phyloP scores from a whole-genome alignment of 2,888 invertebrate genomes.

The Nephrotoma appendiculata region DNA sequence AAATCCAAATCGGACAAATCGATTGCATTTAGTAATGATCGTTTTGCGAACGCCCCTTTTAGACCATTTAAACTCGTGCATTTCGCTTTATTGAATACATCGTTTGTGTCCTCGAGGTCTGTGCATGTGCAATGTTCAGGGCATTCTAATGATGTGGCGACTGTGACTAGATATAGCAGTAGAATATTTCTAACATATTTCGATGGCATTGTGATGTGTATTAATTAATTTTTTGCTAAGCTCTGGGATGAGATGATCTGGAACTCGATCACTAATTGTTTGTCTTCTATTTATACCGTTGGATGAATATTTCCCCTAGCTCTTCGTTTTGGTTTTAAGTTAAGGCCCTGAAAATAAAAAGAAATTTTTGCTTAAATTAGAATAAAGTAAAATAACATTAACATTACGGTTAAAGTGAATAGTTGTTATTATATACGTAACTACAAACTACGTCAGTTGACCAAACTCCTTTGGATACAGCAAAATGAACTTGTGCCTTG shows the following conservation, averaged over 20 bases:
- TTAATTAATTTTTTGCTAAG: neutral
- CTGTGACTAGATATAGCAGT: constrained; percentile 8
- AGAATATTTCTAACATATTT: constrained; percentile 1
- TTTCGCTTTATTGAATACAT: constrained; percentile 24
- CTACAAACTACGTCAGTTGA: too few species aligned
- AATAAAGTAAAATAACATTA: neutral
- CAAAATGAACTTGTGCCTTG: too few species aligned
- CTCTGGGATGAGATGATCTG: neutral
- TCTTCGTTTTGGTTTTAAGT: neutral
- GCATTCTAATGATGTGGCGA: constrained; percentile 16
- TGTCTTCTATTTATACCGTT: too few species aligned
- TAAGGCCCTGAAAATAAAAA: neutral
- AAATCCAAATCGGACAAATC: constrained; percentile 50
- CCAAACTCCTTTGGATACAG: too few species aligned
- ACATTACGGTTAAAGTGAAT: too few species aligned
- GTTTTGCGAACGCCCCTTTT: constrained; percentile 11
- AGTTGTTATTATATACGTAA: too few species aligned
- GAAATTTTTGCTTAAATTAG: neutral
- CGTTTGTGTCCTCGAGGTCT: constrained; percentile 17
- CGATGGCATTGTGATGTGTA: neutral
- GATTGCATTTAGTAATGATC: constrained; percentile 32
- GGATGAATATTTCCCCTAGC: neutral
- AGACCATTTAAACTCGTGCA: constrained; percentile 25
- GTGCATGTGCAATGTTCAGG: constrained; percentile 26
- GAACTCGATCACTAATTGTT: too few species aligned